Base-by-base conservation (phyloP, 2,113 vertebrate species). In the Pelmatolapia mariae region DNA sequence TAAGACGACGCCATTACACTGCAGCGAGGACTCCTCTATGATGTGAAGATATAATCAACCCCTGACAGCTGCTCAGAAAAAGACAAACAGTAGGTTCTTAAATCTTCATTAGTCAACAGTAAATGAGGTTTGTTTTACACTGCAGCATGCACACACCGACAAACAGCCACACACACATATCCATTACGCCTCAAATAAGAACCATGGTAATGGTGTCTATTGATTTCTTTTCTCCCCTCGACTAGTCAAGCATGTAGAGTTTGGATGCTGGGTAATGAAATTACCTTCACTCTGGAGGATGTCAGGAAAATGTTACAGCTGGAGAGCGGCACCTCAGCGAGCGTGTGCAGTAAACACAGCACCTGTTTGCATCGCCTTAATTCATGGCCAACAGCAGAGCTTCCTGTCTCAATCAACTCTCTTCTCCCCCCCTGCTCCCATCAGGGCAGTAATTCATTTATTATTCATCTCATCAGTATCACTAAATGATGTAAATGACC, bases 61-160 rank as follows among this genome's bases (percentile, higher is more conserved):
- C 83, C 78, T 91, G 94, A 95, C 94, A 95, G 93, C 90, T 89
- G 93, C 87, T 91, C 89, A 53, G 83, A 85, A 87, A 90, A 92
- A 92, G 86, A 89, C 92, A 92, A 91, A 92, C 85, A 88, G 90
- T 86, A 36, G 91, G 90, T 95, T 91, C 93, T 94, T 93, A 94
- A 93, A 93, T 95, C 93, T 94, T 95, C 93, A 95, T 95, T 94
- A 96, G 92, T 95, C 93, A 93, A 89, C 82, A 84, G 91, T 88
- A 94, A 94, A 95, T 89, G 86, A 93, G 94, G 93, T 93, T 92
- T 95, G 93, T 89, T 93, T 93, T 91, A 92, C 89, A 90, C 85
- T 73, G 84, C 80, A 16, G 79, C 85, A 84, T 88, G 83, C 90
- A 83, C 83, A 85, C 81, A 54, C 57, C 12, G 24, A 76, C 40